These are phyloP conservation scores for Nibea coibor DNA, from an alignment of 2,113 vertebrate genomes.

Conservation along the genomic window DNA sequence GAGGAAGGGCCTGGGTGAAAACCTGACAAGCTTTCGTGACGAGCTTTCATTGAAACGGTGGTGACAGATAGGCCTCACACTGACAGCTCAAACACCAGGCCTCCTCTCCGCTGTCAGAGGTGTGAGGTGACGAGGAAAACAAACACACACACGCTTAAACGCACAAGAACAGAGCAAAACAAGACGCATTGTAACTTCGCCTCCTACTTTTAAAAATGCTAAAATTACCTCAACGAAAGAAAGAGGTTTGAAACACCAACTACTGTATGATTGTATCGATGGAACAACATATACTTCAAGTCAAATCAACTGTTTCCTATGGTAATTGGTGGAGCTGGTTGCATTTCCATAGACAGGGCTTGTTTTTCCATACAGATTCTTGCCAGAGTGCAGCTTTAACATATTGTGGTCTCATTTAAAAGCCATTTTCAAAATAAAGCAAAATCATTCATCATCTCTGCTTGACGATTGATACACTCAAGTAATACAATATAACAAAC, in stretches of 20 bases:
- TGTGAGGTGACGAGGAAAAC: conserved; percentile 34
- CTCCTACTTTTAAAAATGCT: neutral
- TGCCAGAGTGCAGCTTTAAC: conserved; percentile 28
- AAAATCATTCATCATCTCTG: conserved; percentile 27
- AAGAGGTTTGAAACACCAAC: neutral
- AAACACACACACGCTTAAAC: conserved; percentile 1
- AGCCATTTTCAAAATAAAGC: conserved; percentile 41
- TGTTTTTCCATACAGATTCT: conserved; percentile 22
- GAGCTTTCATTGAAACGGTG: conserved; percentile 31
- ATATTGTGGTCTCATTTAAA: conserved; percentile 38
- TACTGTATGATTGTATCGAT: neutral
- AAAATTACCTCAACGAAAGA: neutral
- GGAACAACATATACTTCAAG: neutral
- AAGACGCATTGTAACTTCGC: neutral
- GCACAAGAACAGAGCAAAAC: neutral
- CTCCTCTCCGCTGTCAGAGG: conserved; percentile 32
- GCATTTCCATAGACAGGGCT: conserved; percentile 19
- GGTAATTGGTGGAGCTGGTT: neutral
- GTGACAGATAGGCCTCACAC: conserved; percentile 26
- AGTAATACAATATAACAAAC: conserved; percentile 18
- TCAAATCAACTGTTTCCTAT: neutral
- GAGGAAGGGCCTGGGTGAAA: conserved; percentile 18
- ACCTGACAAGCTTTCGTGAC: conserved; percentile 28
- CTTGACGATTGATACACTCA: conserved; percentile 25
- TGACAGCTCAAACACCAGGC: conserved; percentile 44